Base-by-base conservation (phyloP, 2,888 invertebrate genomes). In the Cryptus armator region DNA sequence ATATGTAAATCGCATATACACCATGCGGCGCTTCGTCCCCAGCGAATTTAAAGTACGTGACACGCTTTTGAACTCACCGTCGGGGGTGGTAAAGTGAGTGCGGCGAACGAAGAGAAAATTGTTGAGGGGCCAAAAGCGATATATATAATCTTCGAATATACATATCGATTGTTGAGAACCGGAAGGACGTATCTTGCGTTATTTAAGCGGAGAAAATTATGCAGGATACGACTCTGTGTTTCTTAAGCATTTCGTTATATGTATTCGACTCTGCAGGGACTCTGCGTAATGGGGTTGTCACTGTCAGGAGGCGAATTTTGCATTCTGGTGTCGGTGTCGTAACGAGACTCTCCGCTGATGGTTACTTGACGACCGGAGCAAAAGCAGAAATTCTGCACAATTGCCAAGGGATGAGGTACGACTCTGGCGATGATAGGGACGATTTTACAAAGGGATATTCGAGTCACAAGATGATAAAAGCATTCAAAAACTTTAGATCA, bases 41-140 rank as follows among this genome's bases (percentile, higher is more conserved):
- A 56, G 68, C 43, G 74, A 81, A 81, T 81, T 81, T 74, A 37
- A 74, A 81, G 46, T 81, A 81, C 81, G 74, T 75, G 81, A 81
- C 81, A 74, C 59, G 67, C 67, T 74, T 81, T 59, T 59, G 81
- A 68, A 81, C 81, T 81, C 32, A 67, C 24, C 66, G 67, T 37
- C 37, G 37, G 6, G 46, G 16, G 24, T 56, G 46, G 46, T 14
- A 16, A 12, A 71, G 43, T 19, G 6, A n/a, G 43, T 14, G 43
- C 19, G 32, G 43, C 9, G 68, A 66, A 51, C 10, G 67, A 24
- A 59, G 44, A 68, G 53, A 16, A 44, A 29, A 46, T 51, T 72
- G 12, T 72, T 10, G 37, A 16, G 56, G 43, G 62, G 43, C 29
- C n/a, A 29, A 5, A 74, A 6, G 44, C 19, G 43, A 53, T 37